Conservation (phyloP, 1,140 invertebrate species). For the Antheraea pernyi region DNA sequence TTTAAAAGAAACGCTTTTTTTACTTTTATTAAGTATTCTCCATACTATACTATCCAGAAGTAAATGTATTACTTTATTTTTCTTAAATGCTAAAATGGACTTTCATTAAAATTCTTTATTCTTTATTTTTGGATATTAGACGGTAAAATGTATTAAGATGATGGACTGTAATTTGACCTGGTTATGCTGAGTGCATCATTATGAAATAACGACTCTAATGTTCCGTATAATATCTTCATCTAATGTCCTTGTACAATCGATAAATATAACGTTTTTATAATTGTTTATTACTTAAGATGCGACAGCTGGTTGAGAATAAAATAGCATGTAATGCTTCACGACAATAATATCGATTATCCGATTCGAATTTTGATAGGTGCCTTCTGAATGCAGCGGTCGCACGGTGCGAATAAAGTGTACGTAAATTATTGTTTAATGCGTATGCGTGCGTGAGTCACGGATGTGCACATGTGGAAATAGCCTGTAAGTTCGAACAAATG, state of each 20-base stretch:
- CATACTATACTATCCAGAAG: too few species aligned
- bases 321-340: conserved; percentile 21
- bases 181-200: conserved; percentile 30
- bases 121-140: conserved; percentile 5
- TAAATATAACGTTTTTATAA: conserved; percentile 23
- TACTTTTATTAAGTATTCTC: background rate
- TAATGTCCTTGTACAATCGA: conserved; percentile 17
- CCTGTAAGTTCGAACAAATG: conserved; percentile 66
- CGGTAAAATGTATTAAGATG: conserved; percentile 29
- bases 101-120: background rate
- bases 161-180: conserved; percentile 33
- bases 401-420: conserved; percentile 50
- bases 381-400: conserved; percentile 44
- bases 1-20: background rate
- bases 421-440: conserved; percentile 53
- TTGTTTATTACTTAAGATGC: conserved; percentile 20
- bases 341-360: conserved; percentile 43
- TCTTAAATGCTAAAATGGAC: background rate
- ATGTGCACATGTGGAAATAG: conserved; percentile 69
- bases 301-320: conserved; percentile 23
- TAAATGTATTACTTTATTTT: background rate
- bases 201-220: conserved; percentile 33
- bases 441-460: conserved; percentile 68
- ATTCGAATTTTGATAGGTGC: conserved; percentile 35
- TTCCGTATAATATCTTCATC: conserved; percentile 42